Evolutionary conservation across 2,888 invertebrate genomes (phyloP).

Genomic region (Incurvaria masculella): DNA sequence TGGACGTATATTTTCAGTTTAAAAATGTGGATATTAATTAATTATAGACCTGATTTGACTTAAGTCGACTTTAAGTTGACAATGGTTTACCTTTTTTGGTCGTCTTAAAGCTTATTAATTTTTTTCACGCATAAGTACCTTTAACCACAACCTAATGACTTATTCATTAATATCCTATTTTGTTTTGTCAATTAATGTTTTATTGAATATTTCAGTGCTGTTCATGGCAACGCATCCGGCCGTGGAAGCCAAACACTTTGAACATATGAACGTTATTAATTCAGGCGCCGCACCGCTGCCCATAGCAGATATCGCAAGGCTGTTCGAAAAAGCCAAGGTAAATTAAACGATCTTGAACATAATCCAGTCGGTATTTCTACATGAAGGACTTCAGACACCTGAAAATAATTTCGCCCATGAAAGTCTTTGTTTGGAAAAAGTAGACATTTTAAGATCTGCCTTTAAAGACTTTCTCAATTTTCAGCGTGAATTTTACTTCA

Average conservation of each 20-base stretch:
- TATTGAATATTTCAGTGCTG: constrained; percentile 50
- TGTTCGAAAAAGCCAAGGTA: constrained; percentile 45
- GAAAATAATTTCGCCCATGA: too few relatives aligned
- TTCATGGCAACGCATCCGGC: constrained; percentile 64
- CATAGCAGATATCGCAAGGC: constrained; percentile 49
- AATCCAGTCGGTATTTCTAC: too few relatives aligned
- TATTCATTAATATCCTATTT: neutral
- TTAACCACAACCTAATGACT: neutral
- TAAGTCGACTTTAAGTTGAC: neutral
- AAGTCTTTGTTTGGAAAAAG: too few relatives aligned
- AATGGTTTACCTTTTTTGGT: neutral
- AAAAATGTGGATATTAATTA: too few relatives aligned
- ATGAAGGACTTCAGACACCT: too few relatives aligned
- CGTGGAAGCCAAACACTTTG: constrained; percentile 56
- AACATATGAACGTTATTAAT: constrained; percentile 42
- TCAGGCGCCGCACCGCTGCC: constrained; percentile 70
- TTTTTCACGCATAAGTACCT: neutral
- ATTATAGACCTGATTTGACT: too few relatives aligned
- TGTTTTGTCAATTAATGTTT: neutral
- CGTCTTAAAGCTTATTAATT: neutral
- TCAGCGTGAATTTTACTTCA: constrained; percentile 27
- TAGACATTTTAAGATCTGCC: neutral
- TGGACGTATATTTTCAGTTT: too few relatives aligned
- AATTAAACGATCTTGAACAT: too few relatives aligned
- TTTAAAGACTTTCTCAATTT: constrained; percentile 11